A percentile compares a stretch with the other conserved stretches of the same genome.
phyloP scores from a whole-genome alignment of 2,113 vertebrate genomes.

The Mirza zaza region DNA sequence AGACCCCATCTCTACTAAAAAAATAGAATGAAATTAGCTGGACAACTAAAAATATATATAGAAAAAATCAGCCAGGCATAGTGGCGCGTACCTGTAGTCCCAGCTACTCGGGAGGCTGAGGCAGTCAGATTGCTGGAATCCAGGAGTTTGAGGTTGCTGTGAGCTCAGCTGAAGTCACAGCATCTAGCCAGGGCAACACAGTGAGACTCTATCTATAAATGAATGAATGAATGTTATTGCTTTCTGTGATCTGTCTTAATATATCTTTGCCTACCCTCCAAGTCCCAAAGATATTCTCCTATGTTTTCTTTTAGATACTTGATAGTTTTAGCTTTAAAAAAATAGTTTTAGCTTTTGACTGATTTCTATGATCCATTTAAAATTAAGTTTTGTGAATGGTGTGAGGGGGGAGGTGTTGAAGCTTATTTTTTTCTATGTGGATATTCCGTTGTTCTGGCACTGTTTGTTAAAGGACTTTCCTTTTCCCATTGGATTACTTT shows the following conservation, averaged over 20 bases:
- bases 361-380: not conserved
- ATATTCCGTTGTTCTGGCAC: not conserved
- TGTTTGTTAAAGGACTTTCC: not conserved
- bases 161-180: too few species aligned
- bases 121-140: too few species aligned
- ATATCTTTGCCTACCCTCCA: not conserved
- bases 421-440: not conserved
- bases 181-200: too few species aligned
- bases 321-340: not conserved
- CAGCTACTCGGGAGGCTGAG: too few species aligned
- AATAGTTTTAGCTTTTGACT: slow-evolving; percentile 24
- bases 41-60: too few species aligned
- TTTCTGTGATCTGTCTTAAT: not conserved
- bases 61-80: too few species aligned
- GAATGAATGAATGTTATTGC: too few species aligned
- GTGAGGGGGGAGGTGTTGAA: not conserved
- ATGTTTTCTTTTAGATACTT: not conserved
- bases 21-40: too few species aligned
- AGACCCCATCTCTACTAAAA: too few species aligned
- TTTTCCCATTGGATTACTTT: not conserved
- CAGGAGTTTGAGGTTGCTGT: too few species aligned
- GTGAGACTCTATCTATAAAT: too few species aligned
- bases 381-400: not conserved
- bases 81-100: too few species aligned
- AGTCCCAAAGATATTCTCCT: not conserved